Conservation (phyloP, 2,888 invertebrate species). For the Pollenia labialis region DNA sequence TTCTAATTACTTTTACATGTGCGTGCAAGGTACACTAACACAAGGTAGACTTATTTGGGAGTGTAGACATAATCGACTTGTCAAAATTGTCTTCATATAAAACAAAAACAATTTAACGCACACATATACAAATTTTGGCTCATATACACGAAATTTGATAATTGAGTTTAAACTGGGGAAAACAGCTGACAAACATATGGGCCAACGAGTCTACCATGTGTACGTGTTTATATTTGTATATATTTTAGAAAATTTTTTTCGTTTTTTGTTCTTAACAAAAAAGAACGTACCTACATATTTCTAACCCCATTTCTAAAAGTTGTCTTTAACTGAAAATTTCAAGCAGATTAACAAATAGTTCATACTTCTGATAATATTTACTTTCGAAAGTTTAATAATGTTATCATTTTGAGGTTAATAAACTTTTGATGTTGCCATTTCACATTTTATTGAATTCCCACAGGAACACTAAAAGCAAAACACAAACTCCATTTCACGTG, state of each 20-base stretch:
- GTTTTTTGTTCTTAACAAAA: background rate
- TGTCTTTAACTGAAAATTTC: background rate
- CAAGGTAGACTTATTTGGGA: no score
- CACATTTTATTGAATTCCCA: slow-evolving; percentile 42
- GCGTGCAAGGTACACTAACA: no score
- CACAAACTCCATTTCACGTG: background rate
- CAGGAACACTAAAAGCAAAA: slow-evolving; percentile 43
- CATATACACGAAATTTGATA: no score
- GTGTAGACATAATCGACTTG: no score
- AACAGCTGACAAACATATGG: no score
- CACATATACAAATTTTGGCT: no score
- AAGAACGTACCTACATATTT: background rate
- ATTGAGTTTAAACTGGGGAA: no score
- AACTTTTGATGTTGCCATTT: slow-evolving; percentile 62
- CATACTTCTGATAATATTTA: background rate
- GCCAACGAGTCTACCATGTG: no score
- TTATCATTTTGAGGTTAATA: slow-evolving; percentile 46
- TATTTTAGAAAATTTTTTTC: background rate
- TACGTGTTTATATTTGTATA: no score
- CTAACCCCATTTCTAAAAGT: background rate
- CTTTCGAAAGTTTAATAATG: slow-evolving; percentile 18
- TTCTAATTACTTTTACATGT: no score
- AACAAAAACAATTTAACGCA: no score
- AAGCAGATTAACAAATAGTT: background rate
- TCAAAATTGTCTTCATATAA: no score